Evolutionary conservation across 2,113 vertebrate genomes (phyloP).

Genomic region (Taurulus bubalis): DNA sequence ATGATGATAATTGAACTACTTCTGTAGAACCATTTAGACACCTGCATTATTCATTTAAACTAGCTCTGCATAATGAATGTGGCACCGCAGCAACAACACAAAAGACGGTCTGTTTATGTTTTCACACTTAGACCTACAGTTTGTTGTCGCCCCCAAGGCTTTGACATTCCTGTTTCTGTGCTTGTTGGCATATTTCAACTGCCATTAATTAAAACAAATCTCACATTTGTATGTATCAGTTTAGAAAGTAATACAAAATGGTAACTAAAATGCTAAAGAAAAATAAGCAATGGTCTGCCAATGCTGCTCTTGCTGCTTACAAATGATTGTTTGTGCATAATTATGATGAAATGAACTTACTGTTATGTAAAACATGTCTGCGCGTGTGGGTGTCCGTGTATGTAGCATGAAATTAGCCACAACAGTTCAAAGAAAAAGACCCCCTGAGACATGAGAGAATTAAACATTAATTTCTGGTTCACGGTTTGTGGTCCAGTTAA

Average conservation of each 20-base stretch:
- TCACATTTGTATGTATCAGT: not conserved
- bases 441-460: constrained; percentile 41
- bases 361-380: constrained; percentile 3
- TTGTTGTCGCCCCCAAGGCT: constrained; percentile 29
- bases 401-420: constrained; percentile 43
- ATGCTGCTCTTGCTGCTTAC: not conserved
- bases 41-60: constrained; percentile 77
- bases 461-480: constrained; percentile 47
- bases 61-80: constrained; percentile 73
- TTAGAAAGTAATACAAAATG: not conserved
- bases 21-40: constrained; percentile 71
- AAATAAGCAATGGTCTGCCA: not conserved
- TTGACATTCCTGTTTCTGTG: constrained; percentile 29
- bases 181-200: constrained; percentile 24
- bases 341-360: not conserved
- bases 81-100: constrained; percentile 55
- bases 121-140: constrained; percentile 37
- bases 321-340: not conserved
- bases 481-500: constrained; percentile 47
- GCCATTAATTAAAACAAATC: constrained; percentile 31
- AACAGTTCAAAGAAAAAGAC: constrained; percentile 41
- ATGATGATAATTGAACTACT: constrained; percentile 75
- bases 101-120: constrained; percentile 50
- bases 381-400: not conserved
- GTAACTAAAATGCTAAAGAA: not conserved